phyloP scores from a whole-genome alignment of 1,140 invertebrate genomes.

The Pseudomyrmex concolor region DNA sequence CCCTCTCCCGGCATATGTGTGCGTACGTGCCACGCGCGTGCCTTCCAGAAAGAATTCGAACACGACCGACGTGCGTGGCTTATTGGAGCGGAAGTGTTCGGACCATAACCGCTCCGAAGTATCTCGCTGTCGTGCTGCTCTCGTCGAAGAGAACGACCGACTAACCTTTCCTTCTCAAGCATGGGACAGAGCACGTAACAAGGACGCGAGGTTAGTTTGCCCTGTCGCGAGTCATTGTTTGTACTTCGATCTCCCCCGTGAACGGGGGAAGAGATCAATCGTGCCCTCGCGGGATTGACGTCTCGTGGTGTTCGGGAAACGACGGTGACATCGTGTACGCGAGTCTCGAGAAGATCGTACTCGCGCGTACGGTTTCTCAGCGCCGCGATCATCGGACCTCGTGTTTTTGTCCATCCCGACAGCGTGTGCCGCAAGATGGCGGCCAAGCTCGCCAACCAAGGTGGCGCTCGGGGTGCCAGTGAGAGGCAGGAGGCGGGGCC shows the following conservation, averaged over 20 bases:
- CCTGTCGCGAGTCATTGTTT: not conserved
- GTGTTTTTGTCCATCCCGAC: constrained; percentile 73
- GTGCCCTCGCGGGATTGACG: not conserved
- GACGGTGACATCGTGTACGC: constrained; percentile 8
- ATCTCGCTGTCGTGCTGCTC: not conserved
- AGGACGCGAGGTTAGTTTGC: constrained; percentile 47
- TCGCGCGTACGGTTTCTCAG: constrained; percentile 41
- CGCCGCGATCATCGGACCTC: constrained; percentile 62
- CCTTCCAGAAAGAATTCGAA: constrained; percentile 52
- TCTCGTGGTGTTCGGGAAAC: not conserved
- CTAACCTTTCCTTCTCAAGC: not conserved
- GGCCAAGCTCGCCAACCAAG: constrained; percentile 76
- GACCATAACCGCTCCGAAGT: no score
- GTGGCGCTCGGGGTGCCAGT: constrained; percentile 72
- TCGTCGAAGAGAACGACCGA: not conserved
- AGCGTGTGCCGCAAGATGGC: constrained; percentile 79
- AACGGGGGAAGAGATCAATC: not conserved
- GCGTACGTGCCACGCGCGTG: constrained; percentile 45
- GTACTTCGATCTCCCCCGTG: no score
- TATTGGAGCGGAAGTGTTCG: not conserved
- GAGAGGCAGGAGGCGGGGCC: constrained; percentile 73
- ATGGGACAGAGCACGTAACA: constrained; percentile 10
- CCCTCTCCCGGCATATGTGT: constrained; percentile 18
- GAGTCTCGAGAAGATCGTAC: constrained; percentile 24
- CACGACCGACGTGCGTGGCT: constrained; percentile 15